A percentile compares a stretch with the other conserved stretches of the same genome.
Conservation (phyloP, 2,797 vertebrate genomes). For the Falco rusticolus region DNA sequence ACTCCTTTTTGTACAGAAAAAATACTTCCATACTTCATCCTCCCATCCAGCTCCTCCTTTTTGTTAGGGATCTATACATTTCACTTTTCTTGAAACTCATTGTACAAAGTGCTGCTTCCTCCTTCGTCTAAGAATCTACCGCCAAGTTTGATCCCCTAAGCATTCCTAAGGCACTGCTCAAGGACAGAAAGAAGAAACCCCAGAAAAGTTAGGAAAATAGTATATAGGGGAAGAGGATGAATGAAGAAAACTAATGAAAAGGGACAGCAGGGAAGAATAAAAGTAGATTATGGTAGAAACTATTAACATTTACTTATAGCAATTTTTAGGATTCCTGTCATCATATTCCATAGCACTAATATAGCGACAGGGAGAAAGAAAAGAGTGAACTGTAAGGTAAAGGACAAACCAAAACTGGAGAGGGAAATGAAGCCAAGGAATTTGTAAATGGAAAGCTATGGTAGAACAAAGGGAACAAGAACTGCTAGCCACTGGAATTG, state of each 20-base stretch:
- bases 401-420: not conserved
- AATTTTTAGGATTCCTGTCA: not conserved
- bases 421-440: not conserved
- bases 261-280: not conserved
- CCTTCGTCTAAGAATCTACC: not conserved
- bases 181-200: not conserved
- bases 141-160: not conserved
- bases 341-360: not conserved
- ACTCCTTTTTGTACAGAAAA: not conserved
- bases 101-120: not conserved
- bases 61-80: not conserved
- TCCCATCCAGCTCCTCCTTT: not conserved
- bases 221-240: not conserved
- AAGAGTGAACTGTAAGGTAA: not conserved
- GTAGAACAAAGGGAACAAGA: not conserved
- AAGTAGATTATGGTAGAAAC: not conserved
- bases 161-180: not conserved
- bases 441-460: not conserved
- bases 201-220: not conserved
- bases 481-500: not conserved
- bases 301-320: not conserved
- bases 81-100: not conserved
- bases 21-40: not conserved
- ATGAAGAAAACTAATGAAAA: not conserved
- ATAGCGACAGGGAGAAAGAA: not conserved